phyloP scores from a whole-genome alignment of 2,797 vertebrate genomes.

The Gallinago stenura region DNA sequence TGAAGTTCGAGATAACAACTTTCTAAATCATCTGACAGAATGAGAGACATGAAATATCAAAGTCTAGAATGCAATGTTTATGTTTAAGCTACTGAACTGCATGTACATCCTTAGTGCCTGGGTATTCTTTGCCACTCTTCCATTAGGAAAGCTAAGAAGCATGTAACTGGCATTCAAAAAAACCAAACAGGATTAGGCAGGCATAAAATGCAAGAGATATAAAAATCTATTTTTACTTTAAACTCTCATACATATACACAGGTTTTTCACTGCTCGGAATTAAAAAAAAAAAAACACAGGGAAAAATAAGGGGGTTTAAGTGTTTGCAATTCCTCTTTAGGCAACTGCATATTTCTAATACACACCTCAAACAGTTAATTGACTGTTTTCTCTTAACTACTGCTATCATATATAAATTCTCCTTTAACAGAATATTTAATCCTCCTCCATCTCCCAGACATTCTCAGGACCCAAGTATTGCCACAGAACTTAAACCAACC shows the following conservation, averaged over 20 bases:
- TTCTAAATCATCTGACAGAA: not conserved
- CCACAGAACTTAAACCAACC: not conserved
- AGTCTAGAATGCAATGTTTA: not conserved
- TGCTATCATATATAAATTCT: not conserved
- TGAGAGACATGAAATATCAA: not conserved
- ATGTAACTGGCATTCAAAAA: not conserved
- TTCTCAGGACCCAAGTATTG: slow-evolving; percentile 6
- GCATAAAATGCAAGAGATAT: slow-evolving; percentile 8
- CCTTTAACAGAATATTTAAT: slow-evolving; percentile 11
- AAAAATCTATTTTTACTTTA: slow-evolving; percentile 6
- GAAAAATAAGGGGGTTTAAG: not conserved
- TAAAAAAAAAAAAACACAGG: not conserved
- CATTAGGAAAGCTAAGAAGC: not conserved
- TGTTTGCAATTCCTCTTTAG: not conserved
- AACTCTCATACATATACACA: not conserved
- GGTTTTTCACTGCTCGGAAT: not conserved
- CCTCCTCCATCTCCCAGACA: not conserved
- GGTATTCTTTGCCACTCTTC: not conserved
- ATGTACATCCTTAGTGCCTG: not conserved
- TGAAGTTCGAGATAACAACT: not conserved
- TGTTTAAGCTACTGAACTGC: not conserved
- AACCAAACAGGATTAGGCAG: not conserved
- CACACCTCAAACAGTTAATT: not conserved
- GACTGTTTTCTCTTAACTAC: not conserved
- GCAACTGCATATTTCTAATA: not conserved